Evolutionary conservation across 2,113 vertebrate genomes (phyloP).

Genomic region (Andinoacara biseriatus): DNA sequence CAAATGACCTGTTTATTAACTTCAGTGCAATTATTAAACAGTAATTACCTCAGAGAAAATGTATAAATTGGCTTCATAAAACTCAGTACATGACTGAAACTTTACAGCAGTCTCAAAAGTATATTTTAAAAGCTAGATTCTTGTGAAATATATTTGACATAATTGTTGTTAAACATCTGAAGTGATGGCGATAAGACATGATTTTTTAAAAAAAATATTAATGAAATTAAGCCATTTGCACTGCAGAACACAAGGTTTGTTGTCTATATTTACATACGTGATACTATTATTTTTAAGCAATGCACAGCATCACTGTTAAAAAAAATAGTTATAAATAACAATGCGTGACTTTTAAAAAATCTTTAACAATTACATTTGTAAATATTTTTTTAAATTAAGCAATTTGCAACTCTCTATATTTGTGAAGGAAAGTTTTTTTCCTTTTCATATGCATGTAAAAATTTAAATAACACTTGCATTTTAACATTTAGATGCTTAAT

Average conservation of each 20-base stretch:
- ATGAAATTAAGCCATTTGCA: neutral
- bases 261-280: neutral
- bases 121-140: neutral
- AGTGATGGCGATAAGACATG: neutral
- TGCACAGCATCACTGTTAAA: neutral
- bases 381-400: neutral
- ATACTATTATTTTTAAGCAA: neutral
- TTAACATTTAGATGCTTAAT: neutral
- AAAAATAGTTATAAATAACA: neutral
- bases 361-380: neutral
- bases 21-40: neutral
- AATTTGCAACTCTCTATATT: neutral
- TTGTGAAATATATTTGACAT: neutral
- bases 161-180: neutral
- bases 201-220: no score
- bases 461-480: neutral
- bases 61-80: neutral
- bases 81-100: neutral
- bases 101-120: neutral
- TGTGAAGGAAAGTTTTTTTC: neutral
- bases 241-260: no score
- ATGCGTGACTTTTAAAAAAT: neutral
- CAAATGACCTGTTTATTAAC: constrained; percentile 43
- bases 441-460: neutral
- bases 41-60: neutral